A percentile compares a stretch with the other conserved stretches of the same genome.
Evolutionary conservation across 2,888 invertebrate species (phyloP).

Genomic region (Tetranychus truncatus): DNA sequence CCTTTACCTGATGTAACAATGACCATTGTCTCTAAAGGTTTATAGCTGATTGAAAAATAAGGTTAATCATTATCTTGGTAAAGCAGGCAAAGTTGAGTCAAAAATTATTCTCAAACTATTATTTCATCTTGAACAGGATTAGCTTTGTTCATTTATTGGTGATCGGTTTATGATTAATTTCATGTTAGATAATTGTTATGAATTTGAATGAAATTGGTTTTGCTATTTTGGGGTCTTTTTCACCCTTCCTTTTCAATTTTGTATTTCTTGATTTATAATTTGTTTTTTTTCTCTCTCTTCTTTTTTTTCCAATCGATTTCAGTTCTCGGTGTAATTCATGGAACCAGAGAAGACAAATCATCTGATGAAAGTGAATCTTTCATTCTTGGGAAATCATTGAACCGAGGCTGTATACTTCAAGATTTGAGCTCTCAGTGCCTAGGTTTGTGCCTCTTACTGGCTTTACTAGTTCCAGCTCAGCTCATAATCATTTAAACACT

Average conservation of each 20-base stretch:
- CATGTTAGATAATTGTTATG: too few species aligned
- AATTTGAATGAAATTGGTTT: too few species aligned
- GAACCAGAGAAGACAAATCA: conserved; percentile 11
- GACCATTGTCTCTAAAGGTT: too few species aligned
- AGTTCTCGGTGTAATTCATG: conserved; percentile 3
- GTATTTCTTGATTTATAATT: background rate
- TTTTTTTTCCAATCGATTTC: background rate
- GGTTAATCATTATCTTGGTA: too few species aligned
- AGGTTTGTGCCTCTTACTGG: conserved; percentile 13
- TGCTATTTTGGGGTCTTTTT: too few species aligned
- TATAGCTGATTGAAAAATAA: too few species aligned
- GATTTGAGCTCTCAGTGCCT: conserved; percentile 11
- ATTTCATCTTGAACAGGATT: too few species aligned
- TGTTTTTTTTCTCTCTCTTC: background rate
- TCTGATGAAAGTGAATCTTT: background rate
- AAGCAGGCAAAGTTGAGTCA: too few species aligned
- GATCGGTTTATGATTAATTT: too few species aligned
- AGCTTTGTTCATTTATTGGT: too few species aligned
- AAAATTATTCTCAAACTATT: too few species aligned
- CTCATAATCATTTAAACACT: background rate
- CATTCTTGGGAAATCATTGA: background rate
- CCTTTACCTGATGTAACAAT: too few species aligned
- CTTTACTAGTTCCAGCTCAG: background rate
- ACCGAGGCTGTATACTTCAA: conserved; percentile 9
- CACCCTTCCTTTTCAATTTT: background rate